Conservation (phyloP, 2,797 vertebrate genomes). For the Pipistrellus kuhlii region DNA sequence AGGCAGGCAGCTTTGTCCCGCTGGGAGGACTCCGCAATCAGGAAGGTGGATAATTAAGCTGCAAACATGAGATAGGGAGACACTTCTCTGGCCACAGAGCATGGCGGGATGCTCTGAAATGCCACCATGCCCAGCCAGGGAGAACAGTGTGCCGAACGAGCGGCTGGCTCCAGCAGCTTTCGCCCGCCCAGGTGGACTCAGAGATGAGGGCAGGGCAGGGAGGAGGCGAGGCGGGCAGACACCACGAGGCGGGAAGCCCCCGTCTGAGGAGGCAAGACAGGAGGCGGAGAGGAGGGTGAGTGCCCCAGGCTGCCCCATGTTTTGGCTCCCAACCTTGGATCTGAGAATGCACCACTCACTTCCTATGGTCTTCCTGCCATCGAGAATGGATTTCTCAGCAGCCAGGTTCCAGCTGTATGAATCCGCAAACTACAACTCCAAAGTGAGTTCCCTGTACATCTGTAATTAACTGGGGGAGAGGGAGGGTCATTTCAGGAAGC, state of each 20-base stretch:
- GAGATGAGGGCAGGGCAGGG: background rate
- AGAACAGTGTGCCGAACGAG: background rate
- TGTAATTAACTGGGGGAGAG: background rate
- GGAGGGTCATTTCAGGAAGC: slow-evolving; percentile 22
- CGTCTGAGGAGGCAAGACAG: accelerated
- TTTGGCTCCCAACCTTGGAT: accelerated
- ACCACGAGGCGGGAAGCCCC: background rate
- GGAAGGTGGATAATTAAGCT: slow-evolving; percentile 20
- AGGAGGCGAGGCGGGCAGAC: background rate
- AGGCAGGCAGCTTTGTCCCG: background rate
- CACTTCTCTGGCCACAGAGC: background rate
- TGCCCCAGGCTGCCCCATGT: accelerated
- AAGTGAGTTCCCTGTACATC: slow-evolving; percentile 2
- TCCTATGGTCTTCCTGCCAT: background rate
- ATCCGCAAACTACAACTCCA: background rate
- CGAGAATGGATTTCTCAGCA: background rate
- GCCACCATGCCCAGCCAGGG: background rate
- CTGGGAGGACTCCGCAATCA: background rate
- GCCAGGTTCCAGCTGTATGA: background rate
- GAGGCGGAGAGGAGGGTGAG: accelerated
- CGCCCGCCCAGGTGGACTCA: accelerated
- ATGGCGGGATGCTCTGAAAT: background rate
- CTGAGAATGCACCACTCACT: accelerated
- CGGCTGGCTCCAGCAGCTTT: background rate
- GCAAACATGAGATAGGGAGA: background rate